These are phyloP conservation scores for Parapristionchus giblindavisi DNA, from an alignment of 2,888 invertebrate genomes.

Conservation along the genomic window DNA sequence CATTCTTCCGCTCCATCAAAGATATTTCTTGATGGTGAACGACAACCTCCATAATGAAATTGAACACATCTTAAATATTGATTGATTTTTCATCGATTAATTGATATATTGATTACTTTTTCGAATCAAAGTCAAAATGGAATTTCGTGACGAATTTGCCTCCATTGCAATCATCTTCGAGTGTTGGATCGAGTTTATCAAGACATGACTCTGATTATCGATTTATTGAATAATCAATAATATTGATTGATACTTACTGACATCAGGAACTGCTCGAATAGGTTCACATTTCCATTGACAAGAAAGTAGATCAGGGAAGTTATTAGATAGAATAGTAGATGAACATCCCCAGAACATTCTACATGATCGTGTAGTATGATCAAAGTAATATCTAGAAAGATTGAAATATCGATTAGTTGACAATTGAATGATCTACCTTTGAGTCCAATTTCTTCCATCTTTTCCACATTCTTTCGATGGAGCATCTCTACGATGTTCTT, in stretches of 20 bases:
- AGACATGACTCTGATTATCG: conserved; percentile 56
- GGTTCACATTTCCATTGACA: conserved; percentile 66
- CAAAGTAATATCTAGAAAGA: conserved; percentile 54
- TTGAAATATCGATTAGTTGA: background rate
- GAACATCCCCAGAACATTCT: conserved; percentile 67
- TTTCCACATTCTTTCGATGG: conserved; percentile 33
- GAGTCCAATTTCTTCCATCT: conserved; percentile 34
- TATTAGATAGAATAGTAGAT: background rate
- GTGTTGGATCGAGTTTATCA: conserved; percentile 61
- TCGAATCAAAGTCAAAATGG: conserved; percentile 60
- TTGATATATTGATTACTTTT: conserved; percentile 36
- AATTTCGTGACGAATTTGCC: conserved; percentile 62
- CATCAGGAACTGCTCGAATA: conserved; percentile 51
- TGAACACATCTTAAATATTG: conserved; percentile 48
- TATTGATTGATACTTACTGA: conserved; percentile 43
- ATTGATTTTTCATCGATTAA: background rate
- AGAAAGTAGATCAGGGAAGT: conserved; percentile 45
- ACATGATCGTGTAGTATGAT: conserved; percentile 54
- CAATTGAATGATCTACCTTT: conserved; percentile 18
- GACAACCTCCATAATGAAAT: conserved; percentile 66
- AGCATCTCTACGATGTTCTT: conserved; percentile 25
- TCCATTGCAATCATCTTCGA: conserved; percentile 60
- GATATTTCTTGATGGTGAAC: conserved; percentile 27
- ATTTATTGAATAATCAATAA: background rate
- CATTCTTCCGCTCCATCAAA: conserved; percentile 35